Base-by-base conservation (phyloP, 2,888 invertebrate genomes). In the Ferdinandea cuprea region DNA sequence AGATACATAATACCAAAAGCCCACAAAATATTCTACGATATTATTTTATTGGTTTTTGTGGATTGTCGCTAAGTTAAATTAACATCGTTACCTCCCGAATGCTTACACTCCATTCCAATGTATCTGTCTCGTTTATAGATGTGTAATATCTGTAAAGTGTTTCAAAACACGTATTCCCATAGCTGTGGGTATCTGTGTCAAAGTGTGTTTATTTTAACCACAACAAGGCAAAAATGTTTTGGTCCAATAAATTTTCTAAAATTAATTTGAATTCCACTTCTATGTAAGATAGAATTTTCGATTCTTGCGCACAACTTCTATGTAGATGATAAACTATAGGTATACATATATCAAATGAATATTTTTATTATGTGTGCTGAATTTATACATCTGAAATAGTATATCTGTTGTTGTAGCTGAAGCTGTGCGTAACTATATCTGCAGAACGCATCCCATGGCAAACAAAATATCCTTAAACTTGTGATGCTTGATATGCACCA, bases 201-300 rank as follows among this genome's bases (percentile, higher is more conserved):
- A 56, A 56, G 48, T 35, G 46, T 40, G 46, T 58, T 48, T 42
- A 42, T 56, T 48, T 63, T 13, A 48, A 13, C 54, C 30, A 42
- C 46, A 65, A 68, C 73, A 68, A 61, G 78, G 21, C 65, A 73
- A 73, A 59, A 79, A 68, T 37, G 37, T 50, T 63, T 74, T 74
- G 63, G 80, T 56, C 50, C 68, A 80, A 74, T 80, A 69, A 69
- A 80, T 74, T 68, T 68, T 63, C 54, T 30, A 61, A 69, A 79
- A 66, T 79, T 73, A 79, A 79, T 73, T 48, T 44, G 68, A 35
- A 80, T 66, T 54, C 21, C 25, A 50, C 68, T 74, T 21, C 35
- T 30, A 58, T 44, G 35, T 3, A 35, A 73, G 13, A 30, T 65
- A 48, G 44, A 52, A 35, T 66, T 58, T 73, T 8, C 42, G 15